A percentile compares a stretch with the other conserved stretches of the same genome.
phyloP scores from a whole-genome alignment of 2,888 invertebrate genomes.

The Mythimna vitellina region DNA sequence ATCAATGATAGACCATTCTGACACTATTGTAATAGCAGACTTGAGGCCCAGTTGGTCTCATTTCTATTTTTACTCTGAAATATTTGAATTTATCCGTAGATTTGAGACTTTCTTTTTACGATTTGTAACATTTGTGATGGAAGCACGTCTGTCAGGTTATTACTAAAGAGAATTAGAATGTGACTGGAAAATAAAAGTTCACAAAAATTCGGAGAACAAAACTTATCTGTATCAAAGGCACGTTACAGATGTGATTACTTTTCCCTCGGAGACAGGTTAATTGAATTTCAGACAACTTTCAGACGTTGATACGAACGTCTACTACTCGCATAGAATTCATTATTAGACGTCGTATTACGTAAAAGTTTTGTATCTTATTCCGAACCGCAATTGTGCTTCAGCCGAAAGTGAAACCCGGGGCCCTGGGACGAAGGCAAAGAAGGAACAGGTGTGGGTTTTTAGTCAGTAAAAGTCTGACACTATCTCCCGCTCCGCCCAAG shows the following conservation, averaged over 20 bases:
- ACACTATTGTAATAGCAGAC: no score
- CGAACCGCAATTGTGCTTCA: neutral
- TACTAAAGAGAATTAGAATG: neutral
- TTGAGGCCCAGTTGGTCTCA: no score
- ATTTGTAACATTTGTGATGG: no score
- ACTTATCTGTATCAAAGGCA: slow-evolving; percentile 28
- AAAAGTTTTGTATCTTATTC: slow-evolving; percentile 13
- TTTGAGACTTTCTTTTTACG: no score
- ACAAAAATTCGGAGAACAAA: neutral
- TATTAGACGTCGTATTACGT: slow-evolving; percentile 18
- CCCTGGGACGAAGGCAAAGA: no score
- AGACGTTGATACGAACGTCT: slow-evolving; percentile 21
- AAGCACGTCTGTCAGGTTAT: neutral
- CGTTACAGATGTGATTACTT: slow-evolving; percentile 33
- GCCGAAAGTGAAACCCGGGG: no score
- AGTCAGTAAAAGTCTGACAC: no score
- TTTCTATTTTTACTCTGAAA: no score
- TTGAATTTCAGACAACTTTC: slow-evolving; percentile 40
- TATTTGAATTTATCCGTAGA: no score
- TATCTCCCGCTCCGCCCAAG: no score
- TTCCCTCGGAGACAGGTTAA: slow-evolving; percentile 17
- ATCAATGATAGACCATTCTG: no score
- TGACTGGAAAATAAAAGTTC: neutral
- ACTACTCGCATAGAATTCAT: slow-evolving; percentile 39
- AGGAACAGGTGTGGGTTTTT: no score